phyloP scores from a whole-genome alignment of 2,113 vertebrate species.

The Lipophrys pholis region DNA sequence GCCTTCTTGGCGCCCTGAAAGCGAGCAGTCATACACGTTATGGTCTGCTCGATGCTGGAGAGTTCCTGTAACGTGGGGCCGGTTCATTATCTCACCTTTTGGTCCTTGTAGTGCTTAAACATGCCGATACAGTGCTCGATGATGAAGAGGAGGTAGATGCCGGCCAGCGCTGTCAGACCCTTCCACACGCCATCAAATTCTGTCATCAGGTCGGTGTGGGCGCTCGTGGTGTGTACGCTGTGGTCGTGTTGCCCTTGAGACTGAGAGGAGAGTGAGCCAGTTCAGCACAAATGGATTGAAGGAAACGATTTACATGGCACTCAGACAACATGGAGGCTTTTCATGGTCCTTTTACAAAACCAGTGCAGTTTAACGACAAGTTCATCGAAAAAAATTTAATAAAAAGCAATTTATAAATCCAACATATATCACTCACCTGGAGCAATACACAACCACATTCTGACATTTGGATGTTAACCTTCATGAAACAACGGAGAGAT shows the following conservation, averaged over 20 bases:
- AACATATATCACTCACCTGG: too few relatives aligned
- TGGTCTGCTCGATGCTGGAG: too few relatives aligned
- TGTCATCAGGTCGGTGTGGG: slow-evolving; percentile 70
- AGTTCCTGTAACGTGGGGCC: not conserved
- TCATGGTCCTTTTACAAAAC: too few relatives aligned
- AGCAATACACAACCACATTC: too few relatives aligned
- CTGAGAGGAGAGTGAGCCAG: slow-evolving; percentile 69
- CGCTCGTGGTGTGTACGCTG: slow-evolving; percentile 51
- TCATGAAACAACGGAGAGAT: too few relatives aligned
- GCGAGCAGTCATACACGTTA: not conserved
- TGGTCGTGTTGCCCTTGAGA: slow-evolving; percentile 92
- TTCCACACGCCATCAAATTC: slow-evolving; percentile 95
- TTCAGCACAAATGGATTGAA: too few relatives aligned
- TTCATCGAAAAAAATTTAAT: too few relatives aligned
- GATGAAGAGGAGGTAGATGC: slow-evolving; percentile 97
- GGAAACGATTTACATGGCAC: too few relatives aligned
- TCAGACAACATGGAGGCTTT: too few relatives aligned
- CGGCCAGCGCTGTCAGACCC: slow-evolving; percentile 92
- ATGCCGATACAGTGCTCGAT: slow-evolving; percentile 97
- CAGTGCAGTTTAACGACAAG: too few relatives aligned
- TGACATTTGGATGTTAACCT: too few relatives aligned
- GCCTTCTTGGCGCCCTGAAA: slow-evolving; percentile 84
- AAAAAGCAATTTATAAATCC: too few relatives aligned
- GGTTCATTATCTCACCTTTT: slow-evolving; percentile 79
- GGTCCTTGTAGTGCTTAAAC: slow-evolving; percentile 95